phyloP scores from a whole-genome alignment of 35 echinoderm and acorn worm species.

The Anneissia japonica region DNA sequence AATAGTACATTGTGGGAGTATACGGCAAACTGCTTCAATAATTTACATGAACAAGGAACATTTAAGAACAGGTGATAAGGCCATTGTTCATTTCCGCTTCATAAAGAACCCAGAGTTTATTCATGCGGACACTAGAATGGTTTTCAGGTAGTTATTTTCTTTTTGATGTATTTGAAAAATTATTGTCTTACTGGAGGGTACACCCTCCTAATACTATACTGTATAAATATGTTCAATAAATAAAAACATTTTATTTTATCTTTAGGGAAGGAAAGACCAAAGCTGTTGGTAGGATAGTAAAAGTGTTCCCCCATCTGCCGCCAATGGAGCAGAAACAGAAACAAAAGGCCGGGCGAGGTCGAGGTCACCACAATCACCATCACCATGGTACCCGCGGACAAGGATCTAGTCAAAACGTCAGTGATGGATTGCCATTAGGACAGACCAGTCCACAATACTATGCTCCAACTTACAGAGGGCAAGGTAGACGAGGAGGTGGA shows the following conservation, averaged over 20 bases:
- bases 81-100: conserved; percentile 83
- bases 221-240: background rate
- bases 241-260: background rate
- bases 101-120: conserved; percentile 98
- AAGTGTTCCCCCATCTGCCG: conserved; percentile 58
- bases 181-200: background rate
- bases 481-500: background rate
- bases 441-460: background rate
- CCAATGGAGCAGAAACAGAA: conserved; percentile 60
- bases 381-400: conserved; percentile 44
- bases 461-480: background rate
- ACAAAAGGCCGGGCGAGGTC: conserved; percentile 67
- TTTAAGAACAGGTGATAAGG: conserved; percentile 87
- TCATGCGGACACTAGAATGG: conserved; percentile 76
- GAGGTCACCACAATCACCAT: conserved; percentile 58
- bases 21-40: conserved; percentile 95
- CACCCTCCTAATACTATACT: background rate
- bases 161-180: background rate
- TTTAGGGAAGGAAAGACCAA: conserved; percentile 94
- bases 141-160: conserved; percentile 70
- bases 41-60: conserved; percentile 84
- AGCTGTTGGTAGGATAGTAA: conserved; percentile 90
- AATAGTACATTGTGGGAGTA: conserved; percentile 95
- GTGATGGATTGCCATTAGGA: background rate
- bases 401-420: conserved; percentile 7